Base-by-base conservation (phyloP, 2,888 invertebrate species). In the Cephus runcator region DNA sequence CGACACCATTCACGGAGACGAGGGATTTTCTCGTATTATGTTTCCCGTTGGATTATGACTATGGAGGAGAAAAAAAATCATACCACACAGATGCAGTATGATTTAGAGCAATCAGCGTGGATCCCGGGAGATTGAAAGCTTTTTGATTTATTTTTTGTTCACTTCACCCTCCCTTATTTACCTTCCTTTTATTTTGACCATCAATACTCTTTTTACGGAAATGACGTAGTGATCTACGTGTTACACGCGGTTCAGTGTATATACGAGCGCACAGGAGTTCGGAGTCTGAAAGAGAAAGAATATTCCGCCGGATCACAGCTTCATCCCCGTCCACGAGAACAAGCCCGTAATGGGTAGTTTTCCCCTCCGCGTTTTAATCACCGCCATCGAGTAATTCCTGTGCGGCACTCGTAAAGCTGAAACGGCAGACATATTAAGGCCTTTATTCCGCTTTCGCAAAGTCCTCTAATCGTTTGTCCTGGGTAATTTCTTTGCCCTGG, bases 401-500 rank as follows among this genome's bases (percentile, higher is more conserved):
- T 12, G 74, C 36, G 74, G 34, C 34, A 33, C 74, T 74, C 74
- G 35, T 74, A 74, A 74, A 74, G n/a, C 74, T 35, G 34, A 36
- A 35, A 74, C 34, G 30, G 34, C 30, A 34, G 74, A 35, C 34
- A 15, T 34, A 34, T 74, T 74, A 74, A 74, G 35, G 35, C 34
- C 74, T 74, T 34, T 35, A 36, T 74, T 74, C 74, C 34, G 74
- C 36, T 36, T 74, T 74, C n/a, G 74, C n/a, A 74, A 74, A 74
- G 35, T 74, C 74, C 74, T 74, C 71, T 77, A 74, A 79, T 79
- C 79, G 79, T 76, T 74, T 76, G 76, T 74, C 76, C 74, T 40
- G 76, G 69, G 79, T 40, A 76, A 81, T 80, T 84, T 81, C 82
- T 81, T 83, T 79, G 80, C 56, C 79, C 77, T 77, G 76, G 74